A percentile compares a stretch with the other conserved stretches of the same genome.
Conservation (phyloP, 1,140 invertebrate species). For the Ostrea edulis region DNA sequence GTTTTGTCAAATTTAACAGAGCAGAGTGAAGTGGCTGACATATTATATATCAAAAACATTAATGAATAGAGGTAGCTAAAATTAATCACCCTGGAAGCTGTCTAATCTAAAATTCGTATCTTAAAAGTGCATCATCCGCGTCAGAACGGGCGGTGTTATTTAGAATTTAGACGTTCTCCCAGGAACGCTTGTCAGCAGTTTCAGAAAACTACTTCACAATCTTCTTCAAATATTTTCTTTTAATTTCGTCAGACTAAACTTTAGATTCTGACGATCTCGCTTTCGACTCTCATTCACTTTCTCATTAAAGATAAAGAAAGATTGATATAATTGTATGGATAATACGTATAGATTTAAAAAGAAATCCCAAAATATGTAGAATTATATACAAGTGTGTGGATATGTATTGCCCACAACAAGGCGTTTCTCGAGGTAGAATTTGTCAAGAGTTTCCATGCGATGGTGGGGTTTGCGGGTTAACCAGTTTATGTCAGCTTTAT, state of each 20-base stretch:
- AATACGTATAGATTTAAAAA: too few relatives aligned
- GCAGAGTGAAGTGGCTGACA: slow-evolving; percentile 8
- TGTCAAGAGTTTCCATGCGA: neutral
- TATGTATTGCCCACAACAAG: neutral
- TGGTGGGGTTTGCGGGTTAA: neutral
- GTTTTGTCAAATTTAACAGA: slow-evolving; percentile 25
- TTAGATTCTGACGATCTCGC: neutral
- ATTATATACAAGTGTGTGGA: neutral
- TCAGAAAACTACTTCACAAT: neutral
- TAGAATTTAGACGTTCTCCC: neutral
- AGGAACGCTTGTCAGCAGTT: neutral
- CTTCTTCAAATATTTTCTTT: slow-evolving; percentile 36
- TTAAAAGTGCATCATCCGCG: neutral
- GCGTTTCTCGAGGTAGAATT: neutral
- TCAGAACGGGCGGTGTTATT: neutral
- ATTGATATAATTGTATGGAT: neutral
- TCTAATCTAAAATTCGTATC: slow-evolving; percentile 2
- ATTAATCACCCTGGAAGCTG: slow-evolving; percentile 17
- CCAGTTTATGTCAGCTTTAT: slow-evolving; percentile 10
- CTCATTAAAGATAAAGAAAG: neutral
- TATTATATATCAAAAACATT: slow-evolving; percentile 20
- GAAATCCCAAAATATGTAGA: too few relatives aligned
- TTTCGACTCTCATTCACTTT: neutral
- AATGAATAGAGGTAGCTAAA: slow-evolving; percentile 12
- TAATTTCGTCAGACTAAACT: slow-evolving; percentile 15